These are phyloP conservation scores for Pelusios castaneus DNA, from an alignment of 2,113 vertebrate genomes.

Conservation along the genomic window DNA sequence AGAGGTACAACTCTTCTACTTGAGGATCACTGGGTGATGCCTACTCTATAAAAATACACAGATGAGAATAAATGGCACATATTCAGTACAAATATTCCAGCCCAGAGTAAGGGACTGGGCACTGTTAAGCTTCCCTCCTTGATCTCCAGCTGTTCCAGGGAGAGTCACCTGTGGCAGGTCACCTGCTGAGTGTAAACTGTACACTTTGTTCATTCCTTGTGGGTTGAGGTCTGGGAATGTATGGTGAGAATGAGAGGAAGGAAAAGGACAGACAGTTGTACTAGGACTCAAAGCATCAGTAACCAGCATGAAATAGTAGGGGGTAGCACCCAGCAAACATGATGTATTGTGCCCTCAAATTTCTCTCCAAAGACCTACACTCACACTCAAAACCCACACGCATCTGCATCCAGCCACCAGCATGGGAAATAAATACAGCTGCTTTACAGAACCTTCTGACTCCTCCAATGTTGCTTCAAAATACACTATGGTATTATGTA, in stretches of 20 bases:
- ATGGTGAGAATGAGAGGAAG: background rate
- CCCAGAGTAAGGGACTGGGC: background rate
- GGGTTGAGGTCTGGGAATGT: background rate
- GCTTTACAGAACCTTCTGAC: background rate
- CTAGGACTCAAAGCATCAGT: background rate
- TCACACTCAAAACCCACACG: too few relatives aligned
- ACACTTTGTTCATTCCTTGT: background rate
- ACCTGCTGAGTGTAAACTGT: background rate
- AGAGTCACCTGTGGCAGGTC: background rate
- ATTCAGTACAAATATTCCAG: background rate
- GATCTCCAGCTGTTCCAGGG: background rate
- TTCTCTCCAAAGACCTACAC: background rate
- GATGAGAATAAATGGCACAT: background rate
- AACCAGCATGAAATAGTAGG: background rate
- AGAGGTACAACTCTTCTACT: background rate
- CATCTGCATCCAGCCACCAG: too few relatives aligned
- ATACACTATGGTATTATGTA: background rate
- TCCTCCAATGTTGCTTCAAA: background rate
- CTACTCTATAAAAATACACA: background rate
- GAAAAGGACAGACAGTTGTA: background rate
- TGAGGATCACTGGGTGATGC: background rate
- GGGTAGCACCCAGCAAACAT: background rate
- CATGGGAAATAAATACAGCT: background rate
- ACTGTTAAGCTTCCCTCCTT: background rate
- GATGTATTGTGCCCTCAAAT: background rate